These are phyloP conservation scores for Hydrozoanthus gracilis DNA, from an alignment of 92 coral and sea anemone species.

Conservation along the genomic window DNA sequence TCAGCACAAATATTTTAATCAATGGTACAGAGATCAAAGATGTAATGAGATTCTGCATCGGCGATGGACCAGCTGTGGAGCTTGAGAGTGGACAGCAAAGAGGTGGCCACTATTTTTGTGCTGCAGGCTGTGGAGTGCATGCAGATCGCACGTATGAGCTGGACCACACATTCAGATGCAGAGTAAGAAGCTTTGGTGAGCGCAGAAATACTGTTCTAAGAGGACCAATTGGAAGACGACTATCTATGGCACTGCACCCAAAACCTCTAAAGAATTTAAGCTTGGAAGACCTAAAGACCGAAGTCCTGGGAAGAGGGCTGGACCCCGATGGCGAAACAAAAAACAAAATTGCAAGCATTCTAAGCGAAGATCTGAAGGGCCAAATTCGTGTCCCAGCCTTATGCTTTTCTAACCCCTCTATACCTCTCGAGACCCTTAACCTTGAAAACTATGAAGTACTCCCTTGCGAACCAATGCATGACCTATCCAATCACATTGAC, in stretches of 20 bases:
- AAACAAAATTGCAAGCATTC: background rate
- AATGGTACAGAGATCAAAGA: constrained; percentile 15
- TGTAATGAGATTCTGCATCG: constrained; percentile 44
- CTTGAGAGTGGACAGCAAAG: constrained; percentile 52
- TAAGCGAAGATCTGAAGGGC: constrained; percentile 40
- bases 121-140: constrained; percentile 51
- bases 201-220: constrained; percentile 5
- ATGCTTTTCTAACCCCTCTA: constrained; percentile 35
- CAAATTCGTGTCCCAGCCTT: constrained; percentile 63
- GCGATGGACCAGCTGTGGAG: constrained; percentile 41
- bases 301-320: constrained; percentile 42
- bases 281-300: constrained; percentile 48
- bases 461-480: constrained; percentile 70
- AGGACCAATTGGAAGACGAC: constrained; percentile 49
- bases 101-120: constrained; percentile 52
- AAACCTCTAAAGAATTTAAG: constrained; percentile 54
- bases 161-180: constrained; percentile 42
- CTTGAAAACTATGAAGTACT: constrained; percentile 58
- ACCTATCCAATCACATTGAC: constrained; percentile 65
- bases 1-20: background rate
- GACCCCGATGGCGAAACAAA: background rate
- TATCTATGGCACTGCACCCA: constrained; percentile 35
- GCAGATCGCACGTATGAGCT: constrained; percentile 29
- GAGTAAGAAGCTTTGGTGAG: background rate
- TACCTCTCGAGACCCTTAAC: constrained; percentile 21